A percentile compares a stretch with the other conserved stretches of the same genome.
Evolutionary conservation across 2,797 vertebrate species (phyloP).

Genomic region (Stomatorhinus walkeri): DNA sequence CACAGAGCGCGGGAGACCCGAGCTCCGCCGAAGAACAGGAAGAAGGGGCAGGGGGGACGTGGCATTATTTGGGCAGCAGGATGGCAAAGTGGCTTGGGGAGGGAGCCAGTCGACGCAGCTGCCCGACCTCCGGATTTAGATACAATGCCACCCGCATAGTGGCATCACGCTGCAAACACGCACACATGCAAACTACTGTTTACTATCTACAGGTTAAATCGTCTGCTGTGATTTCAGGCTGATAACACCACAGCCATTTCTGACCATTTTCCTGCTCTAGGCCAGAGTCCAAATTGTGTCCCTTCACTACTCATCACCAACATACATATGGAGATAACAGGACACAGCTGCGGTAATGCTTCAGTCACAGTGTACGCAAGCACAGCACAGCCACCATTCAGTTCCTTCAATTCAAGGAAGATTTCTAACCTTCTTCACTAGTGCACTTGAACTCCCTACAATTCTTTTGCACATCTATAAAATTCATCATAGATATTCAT

Average conservation of each 20-base stretch:
- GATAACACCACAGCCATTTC: neutral
- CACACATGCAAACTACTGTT: neutral
- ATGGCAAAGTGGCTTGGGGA: conserved; percentile 26
- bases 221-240: neutral
- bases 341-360: neutral
- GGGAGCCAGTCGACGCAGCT: conserved; percentile 26
- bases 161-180: neutral
- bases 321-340: neutral
- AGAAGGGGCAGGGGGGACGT: conserved; percentile 7
- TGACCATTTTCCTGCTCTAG: neutral
- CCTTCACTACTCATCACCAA: neutral
- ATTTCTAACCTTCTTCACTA: neutral
- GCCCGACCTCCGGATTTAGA: conserved; percentile 21
- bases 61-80: conserved; percentile 28
- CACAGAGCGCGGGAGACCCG: neutral
- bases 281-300: neutral
- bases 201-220: neutral
- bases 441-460: neutral
- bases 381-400: neutral
- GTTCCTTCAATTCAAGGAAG: neutral
- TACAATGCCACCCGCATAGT: neutral
- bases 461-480: neutral
- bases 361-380: neutral
- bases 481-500: neutral
- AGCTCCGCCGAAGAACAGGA: neutral